Evolutionary conservation across 2,888 invertebrate species (phyloP).

Genomic region (Lamproptera curius): DNA sequence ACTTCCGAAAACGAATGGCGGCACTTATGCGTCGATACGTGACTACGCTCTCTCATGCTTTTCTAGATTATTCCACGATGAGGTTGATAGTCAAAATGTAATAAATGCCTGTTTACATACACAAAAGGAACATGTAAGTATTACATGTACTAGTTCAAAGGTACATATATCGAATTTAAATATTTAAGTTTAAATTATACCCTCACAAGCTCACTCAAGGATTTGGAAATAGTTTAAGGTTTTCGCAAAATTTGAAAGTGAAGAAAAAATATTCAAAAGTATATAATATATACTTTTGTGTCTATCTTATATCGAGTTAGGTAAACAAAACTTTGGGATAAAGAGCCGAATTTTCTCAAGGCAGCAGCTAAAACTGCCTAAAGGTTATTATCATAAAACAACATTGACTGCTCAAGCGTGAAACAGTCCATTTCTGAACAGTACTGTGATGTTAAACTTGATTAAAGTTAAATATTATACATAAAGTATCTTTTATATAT

Average conservation of each 20-base stretch:
- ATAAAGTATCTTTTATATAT: no score
- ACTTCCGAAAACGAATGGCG: constrained; percentile 18
- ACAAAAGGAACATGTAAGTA: no score
- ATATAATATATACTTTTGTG: not conserved
- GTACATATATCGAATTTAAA: no score
- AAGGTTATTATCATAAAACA: not conserved
- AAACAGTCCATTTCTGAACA: not conserved
- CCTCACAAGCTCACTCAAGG: not conserved
- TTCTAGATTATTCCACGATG: no score
- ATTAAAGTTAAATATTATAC: no score
- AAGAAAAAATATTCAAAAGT: not conserved
- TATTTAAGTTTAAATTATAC: no score
- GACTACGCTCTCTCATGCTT: constrained; percentile 2
- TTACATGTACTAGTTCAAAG: no score
- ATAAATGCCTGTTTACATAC: no score
- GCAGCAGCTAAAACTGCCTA: not conserved
- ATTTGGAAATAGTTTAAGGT: not conserved
- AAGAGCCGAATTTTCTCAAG: not conserved
- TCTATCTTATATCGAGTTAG: not conserved
- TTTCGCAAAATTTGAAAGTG: not conserved
- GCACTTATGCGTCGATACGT: constrained; percentile 6
- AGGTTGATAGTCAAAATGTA: no score
- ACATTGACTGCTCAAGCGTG: not conserved
- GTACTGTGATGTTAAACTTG: no score
- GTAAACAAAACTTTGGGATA: not conserved